phyloP scores from a whole-genome alignment of 2,797 vertebrate species.

The Acipenser transmontanus region DNA sequence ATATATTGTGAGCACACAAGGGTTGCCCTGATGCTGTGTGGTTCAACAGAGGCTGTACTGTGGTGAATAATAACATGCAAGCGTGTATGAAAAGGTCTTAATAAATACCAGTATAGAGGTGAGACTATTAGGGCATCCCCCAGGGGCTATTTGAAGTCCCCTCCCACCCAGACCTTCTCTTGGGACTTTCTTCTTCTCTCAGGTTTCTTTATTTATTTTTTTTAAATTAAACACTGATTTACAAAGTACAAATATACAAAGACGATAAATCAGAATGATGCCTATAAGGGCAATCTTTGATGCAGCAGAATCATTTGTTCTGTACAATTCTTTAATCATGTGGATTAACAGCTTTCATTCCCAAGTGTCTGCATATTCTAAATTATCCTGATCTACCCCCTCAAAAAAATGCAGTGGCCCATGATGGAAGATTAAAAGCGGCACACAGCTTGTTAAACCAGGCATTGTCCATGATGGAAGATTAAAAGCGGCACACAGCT shows the following conservation, averaged over 20 bases:
- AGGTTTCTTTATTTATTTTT: not conserved
- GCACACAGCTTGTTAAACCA: too few species aligned
- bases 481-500: not conserved
- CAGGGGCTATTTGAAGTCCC: not conserved
- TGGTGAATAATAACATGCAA: slow-evolving; percentile 4
- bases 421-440: too few species aligned
- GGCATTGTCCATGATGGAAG: not conserved
- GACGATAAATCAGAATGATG: not conserved
- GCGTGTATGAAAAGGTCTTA: not conserved
- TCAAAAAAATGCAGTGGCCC: not conserved
- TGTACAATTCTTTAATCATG: not conserved
- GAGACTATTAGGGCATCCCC: too few species aligned
- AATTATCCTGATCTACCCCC: too few species aligned
- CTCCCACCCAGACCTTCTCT: not conserved
- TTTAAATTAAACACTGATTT: not conserved
- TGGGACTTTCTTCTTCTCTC: not conserved
- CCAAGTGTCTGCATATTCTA: not conserved
- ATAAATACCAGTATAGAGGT: not conserved
- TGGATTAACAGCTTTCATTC: not conserved
- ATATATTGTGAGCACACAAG: not conserved
- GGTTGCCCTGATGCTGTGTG: not conserved
- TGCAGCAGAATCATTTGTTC: not conserved
- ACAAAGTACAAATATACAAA: not conserved
- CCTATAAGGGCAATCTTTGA: not conserved
- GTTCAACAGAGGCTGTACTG: not conserved